Conservation (phyloP, 2,797 vertebrate species). For the Sciurus carolinensis region DNA sequence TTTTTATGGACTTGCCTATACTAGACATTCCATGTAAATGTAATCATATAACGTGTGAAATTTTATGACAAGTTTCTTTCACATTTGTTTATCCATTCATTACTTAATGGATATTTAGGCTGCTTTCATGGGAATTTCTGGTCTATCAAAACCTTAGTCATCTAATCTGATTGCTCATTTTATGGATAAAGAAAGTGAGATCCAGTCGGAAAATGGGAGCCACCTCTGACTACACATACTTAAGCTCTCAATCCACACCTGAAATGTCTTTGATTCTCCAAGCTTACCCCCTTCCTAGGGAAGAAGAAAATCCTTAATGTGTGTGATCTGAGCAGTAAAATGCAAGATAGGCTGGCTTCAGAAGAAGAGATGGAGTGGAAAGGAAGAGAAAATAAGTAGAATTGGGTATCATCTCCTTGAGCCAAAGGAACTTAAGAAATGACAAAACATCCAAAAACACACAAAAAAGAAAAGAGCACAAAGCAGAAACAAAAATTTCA, state of each 20-base stretch:
- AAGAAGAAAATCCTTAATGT: background rate
- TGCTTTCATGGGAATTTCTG: background rate
- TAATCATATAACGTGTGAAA: background rate
- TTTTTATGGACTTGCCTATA: background rate
- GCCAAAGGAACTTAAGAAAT: background rate
- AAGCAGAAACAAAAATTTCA: background rate
- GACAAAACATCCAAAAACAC: background rate
- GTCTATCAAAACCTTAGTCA: background rate
- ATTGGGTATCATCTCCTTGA: background rate
- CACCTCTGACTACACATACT: background rate
- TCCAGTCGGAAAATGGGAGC: background rate
- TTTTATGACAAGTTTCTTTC: conserved; percentile 17
- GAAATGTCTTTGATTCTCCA: background rate
- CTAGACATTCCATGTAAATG: background rate
- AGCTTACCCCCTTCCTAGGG: background rate
- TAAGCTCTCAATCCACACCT: background rate
- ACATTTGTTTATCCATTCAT: background rate
- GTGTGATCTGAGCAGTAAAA: background rate
- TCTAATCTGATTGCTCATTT: background rate
- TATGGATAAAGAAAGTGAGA: background rate
- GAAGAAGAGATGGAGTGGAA: background rate
- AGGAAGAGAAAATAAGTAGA: background rate
- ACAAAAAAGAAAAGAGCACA: background rate
- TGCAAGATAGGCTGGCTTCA: background rate
- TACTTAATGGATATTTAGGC: background rate